Conservation (phyloP, 92 coral and sea anemone genomes). For the Metridium senile region DNA sequence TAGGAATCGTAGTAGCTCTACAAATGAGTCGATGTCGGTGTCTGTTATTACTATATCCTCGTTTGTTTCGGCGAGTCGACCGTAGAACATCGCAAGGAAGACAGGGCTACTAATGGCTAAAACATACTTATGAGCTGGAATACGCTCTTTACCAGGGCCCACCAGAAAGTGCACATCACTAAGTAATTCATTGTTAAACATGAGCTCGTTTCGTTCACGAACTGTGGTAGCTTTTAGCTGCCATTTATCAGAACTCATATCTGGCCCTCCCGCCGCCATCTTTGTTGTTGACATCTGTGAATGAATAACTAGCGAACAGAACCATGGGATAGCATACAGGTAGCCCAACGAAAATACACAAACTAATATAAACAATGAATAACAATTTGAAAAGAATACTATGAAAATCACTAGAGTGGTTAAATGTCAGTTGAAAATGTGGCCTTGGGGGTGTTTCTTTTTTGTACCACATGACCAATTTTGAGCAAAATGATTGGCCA, state of each 20-base stretch:
- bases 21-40: slow-evolving; percentile 69
- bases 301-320: neutral
- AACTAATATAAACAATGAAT: too few species aligned
- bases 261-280: slow-evolving; percentile 65
- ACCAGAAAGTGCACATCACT: slow-evolving; percentile 85
- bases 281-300: slow-evolving; percentile 58
- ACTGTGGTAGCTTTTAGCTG: slow-evolving; percentile 90
- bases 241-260: slow-evolving; percentile 68
- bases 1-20: slow-evolving; percentile 71
- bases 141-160: slow-evolving; percentile 58
- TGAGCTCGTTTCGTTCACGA: slow-evolving; percentile 76
- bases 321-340: slow-evolving; percentile 18
- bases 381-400: too few species aligned
- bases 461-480: too few species aligned
- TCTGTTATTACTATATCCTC: slow-evolving; percentile 67
- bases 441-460: too few species aligned
- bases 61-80: slow-evolving; percentile 71
- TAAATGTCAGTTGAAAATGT: too few species aligned
- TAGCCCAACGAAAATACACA: neutral
- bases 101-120: slow-evolving; percentile 83
- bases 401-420: too few species aligned
- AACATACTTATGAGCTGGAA: slow-evolving; percentile 84
- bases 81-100: slow-evolving; percentile 84
- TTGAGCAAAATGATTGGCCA: too few species aligned
- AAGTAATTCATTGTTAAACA: slow-evolving; percentile 82